These are phyloP conservation scores for Acipenser ruthenus DNA, from an alignment of 2,797 vertebrate genomes.

Conservation along the genomic window DNA sequence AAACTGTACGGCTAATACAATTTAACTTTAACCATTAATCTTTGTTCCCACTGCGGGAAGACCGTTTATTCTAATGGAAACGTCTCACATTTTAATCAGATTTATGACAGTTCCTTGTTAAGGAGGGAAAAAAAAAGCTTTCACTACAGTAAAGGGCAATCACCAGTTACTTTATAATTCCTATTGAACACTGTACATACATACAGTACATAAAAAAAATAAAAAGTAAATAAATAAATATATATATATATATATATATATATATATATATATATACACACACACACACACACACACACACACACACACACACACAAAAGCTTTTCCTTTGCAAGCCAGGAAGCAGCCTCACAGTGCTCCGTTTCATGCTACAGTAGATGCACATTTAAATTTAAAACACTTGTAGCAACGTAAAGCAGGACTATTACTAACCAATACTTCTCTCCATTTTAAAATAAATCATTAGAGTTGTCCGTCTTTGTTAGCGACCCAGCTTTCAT, in stretches of 20 bases:
- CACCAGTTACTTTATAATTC: too few species aligned
- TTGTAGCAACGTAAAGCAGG: not conserved
- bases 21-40: conserved; percentile 86
- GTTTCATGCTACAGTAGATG: not conserved
- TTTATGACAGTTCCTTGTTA: conserved; percentile 56
- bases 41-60: conserved; percentile 45
- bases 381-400: not conserved
- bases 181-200: too few species aligned
- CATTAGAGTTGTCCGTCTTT: conserved; percentile 4
- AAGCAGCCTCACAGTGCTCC: not conserved
- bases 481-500: not conserved
- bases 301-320: too few species aligned
- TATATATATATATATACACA: too few species aligned
- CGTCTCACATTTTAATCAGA: conserved; percentile 65
- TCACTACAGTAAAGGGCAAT: too few species aligned
- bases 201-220: too few species aligned
- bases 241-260: too few species aligned
- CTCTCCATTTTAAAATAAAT: conserved; percentile 1
- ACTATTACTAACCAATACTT: conserved; percentile 3
- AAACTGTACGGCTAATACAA: conserved; percentile 73
- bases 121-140: not conserved
- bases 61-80: conserved; percentile 60
- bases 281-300: too few species aligned
- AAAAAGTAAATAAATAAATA: too few species aligned
- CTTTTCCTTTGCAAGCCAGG: not conserved